These are phyloP conservation scores for Oscheius onirici DNA, from an alignment of 2,888 invertebrate genomes.

Conservation along the genomic window DNA sequence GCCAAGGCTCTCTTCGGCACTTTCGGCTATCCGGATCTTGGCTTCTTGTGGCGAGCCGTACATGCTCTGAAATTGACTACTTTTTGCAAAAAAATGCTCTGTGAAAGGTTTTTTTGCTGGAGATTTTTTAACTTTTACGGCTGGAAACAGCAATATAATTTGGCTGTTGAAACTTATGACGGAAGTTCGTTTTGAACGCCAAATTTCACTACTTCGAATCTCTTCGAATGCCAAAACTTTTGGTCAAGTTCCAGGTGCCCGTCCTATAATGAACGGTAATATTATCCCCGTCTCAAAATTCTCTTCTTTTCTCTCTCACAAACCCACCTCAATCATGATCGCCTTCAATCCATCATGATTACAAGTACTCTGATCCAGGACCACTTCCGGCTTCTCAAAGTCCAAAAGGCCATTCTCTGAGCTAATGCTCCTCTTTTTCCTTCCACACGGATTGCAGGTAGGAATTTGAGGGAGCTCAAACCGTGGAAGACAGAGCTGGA, in stretches of 20 bases:
- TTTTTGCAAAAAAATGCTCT: too few species aligned
- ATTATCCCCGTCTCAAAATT: too few species aligned
- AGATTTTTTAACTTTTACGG: too few species aligned
- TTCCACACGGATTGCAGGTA: constrained; percentile 9
- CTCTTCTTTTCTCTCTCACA: too few species aligned
- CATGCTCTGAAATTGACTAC: constrained; percentile 13
- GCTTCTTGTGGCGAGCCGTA: constrained; percentile 17
- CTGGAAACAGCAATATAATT: too few species aligned
- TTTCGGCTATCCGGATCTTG: constrained; percentile 11
- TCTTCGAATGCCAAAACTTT: too few species aligned
- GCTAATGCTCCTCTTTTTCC: constrained; percentile 10
- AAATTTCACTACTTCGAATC: too few species aligned
- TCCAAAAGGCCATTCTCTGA: background rate
- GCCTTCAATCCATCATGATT: constrained; percentile 5
- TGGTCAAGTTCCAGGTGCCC: too few species aligned
- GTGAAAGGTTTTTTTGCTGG: too few species aligned
- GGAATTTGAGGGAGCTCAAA: constrained; percentile 1
- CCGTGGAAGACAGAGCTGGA: constrained; percentile 12
- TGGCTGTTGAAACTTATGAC: too few species aligned
- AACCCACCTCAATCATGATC: constrained; percentile 8
- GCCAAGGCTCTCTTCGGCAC: background rate
- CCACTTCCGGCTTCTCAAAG: background rate
- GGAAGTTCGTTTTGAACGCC: too few species aligned
- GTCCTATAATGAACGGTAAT: too few species aligned
- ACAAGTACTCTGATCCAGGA: background rate